phyloP scores from a whole-genome alignment of 1,140 invertebrate genomes.

The Mesaphorura yosii region DNA sequence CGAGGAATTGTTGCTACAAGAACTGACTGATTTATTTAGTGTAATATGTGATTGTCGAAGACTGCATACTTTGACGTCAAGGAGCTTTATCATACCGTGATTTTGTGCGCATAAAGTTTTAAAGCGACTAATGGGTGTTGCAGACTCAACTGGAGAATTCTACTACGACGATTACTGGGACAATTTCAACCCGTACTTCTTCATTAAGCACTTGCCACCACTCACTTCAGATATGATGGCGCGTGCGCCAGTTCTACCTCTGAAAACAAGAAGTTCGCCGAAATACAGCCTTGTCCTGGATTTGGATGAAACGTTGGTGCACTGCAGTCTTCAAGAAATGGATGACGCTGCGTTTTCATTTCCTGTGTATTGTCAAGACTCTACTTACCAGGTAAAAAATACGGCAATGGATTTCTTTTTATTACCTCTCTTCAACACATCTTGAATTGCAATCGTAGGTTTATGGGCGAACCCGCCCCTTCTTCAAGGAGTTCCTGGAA shows the following conservation, averaged over 20 bases:
- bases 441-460: slow-evolving; percentile 46
- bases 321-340: slow-evolving; percentile 85
- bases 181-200: slow-evolving; percentile 75
- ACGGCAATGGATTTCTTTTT: too few species aligned
- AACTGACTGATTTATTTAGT: too few species aligned
- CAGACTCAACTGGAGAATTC: slow-evolving; percentile 43
- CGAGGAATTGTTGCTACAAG: too few species aligned
- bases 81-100: too few species aligned
- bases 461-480: slow-evolving; percentile 82
- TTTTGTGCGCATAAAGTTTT: too few species aligned
- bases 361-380: slow-evolving; percentile 86
- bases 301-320: slow-evolving; percentile 89
- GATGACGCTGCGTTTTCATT: slow-evolving; percentile 86
- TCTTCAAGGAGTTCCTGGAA: slow-evolving; percentile 83
- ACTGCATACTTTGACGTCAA: too few species aligned
- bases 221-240: slow-evolving; percentile 72
- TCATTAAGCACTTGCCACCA: slow-evolving; percentile 85
- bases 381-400: slow-evolving; percentile 52
- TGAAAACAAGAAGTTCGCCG: slow-evolving; percentile 84
- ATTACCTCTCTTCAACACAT: too few species aligned
- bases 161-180: slow-evolving; percentile 57
- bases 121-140: slow-evolving; percentile 29
- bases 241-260: slow-evolving; percentile 74
- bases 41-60: too few species aligned
- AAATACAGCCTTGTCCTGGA: slow-evolving; percentile 85